These are phyloP conservation scores for Elephantulus edwardii DNA, from an alignment of 2,113 vertebrate species.

Conservation along the genomic window DNA sequence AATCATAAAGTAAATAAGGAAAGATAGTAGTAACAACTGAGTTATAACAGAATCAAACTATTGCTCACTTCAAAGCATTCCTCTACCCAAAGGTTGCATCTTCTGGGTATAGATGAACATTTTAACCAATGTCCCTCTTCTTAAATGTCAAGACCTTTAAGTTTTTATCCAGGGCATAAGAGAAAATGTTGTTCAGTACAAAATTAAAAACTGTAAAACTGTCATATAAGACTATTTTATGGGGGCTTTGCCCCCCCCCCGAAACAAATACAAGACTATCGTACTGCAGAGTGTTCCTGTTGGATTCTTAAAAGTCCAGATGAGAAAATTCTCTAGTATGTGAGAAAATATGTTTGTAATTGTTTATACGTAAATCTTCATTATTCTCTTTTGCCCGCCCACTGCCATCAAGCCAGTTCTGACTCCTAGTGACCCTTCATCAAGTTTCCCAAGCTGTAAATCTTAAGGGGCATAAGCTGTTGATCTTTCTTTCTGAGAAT, in stretches of 20 bases:
- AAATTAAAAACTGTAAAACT: not conserved
- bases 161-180: slow-evolving; percentile 17
- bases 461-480: no score
- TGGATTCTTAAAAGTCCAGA: slow-evolving; percentile 23
- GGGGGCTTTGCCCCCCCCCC: slow-evolving; percentile 23
- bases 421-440: no score
- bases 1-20: slow-evolving; percentile 30
- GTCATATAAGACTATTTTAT: slow-evolving; percentile 4
- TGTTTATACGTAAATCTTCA: slow-evolving; percentile 51
- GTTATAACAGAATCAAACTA: slow-evolving; percentile 8
- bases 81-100: not conserved
- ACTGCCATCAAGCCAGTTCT: no score
- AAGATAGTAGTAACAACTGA: slow-evolving; percentile 7
- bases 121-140: slow-evolving; percentile 7
- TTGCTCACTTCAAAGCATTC: slow-evolving; percentile 16
- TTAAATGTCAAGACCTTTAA: slow-evolving; percentile 31
- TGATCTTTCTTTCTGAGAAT: no score
- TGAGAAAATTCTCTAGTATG: not conserved
- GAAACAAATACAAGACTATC: slow-evolving; percentile 49
- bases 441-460: no score
- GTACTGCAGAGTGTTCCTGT: not conserved
- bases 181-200: slow-evolving; percentile 26
- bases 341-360: not conserved
- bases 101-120: not conserved
- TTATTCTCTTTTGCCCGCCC: not conserved